Conservation (phyloP, 2,113 vertebrate species). For the Galemys pyrenaicus region DNA sequence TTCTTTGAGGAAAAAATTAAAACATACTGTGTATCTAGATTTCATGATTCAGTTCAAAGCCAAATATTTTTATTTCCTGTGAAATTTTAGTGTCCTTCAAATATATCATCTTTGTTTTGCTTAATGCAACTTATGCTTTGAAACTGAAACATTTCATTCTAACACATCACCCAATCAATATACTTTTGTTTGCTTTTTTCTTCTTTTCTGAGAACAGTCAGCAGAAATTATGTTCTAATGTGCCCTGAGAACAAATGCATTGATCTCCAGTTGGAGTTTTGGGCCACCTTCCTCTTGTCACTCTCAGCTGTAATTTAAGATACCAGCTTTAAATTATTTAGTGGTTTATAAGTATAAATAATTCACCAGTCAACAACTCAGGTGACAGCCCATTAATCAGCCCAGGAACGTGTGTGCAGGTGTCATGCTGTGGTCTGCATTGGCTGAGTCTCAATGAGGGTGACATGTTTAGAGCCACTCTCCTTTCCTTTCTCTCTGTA, state of each 20-base stretch:
- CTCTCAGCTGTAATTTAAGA: constrained; percentile 90
- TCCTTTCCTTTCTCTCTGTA: constrained; percentile 40
- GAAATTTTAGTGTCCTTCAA: constrained; percentile 81
- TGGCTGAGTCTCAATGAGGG: constrained; percentile 79
- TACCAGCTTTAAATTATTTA: constrained; percentile 94
- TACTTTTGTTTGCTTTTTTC: constrained; percentile 78
- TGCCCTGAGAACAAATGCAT: constrained; percentile 82
- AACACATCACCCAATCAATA: constrained; percentile 79
- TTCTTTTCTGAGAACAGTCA: constrained; percentile 82
- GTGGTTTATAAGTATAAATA: constrained; percentile 93
- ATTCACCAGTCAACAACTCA: constrained; percentile 95
- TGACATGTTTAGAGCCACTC: constrained; percentile 13
- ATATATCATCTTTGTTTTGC: constrained; percentile 81
- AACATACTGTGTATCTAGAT: constrained; percentile 80
- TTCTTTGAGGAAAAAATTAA: constrained; percentile 79
- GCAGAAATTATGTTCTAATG: constrained; percentile 83
- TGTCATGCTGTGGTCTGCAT: constrained; percentile 77
- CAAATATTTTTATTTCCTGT: constrained; percentile 83
- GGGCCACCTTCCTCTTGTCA: constrained; percentile 87
- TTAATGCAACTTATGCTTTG: constrained; percentile 83
- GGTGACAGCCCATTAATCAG: constrained; percentile 96
- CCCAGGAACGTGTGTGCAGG: constrained; percentile 74
- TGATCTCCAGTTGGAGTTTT: constrained; percentile 84
- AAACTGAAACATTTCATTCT: constrained; percentile 81
- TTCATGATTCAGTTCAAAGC: constrained; percentile 80